Conservation (phyloP, 2,888 invertebrate genomes). For the Noctua janthina region DNA sequence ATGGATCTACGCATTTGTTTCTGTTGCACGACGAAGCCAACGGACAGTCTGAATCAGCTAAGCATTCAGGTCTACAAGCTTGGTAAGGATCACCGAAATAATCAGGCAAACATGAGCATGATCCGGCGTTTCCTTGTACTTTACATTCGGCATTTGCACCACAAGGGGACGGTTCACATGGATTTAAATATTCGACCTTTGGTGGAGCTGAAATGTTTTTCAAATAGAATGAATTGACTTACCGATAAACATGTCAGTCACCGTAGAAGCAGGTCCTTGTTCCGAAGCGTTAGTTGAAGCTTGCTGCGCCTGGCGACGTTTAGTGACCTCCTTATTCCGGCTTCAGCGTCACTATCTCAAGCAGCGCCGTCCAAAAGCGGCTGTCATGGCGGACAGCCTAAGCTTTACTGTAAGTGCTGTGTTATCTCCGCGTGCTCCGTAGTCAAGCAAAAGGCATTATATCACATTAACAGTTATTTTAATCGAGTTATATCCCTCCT, state of each 20-base stretch:
- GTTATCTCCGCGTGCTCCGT: constrained; percentile 90
- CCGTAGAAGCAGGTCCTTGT: constrained; percentile 88
- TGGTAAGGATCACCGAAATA: constrained; percentile 95
- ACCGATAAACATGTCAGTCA: constrained; percentile 82
- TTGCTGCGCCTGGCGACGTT: constrained; percentile 87
- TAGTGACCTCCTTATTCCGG: constrained; percentile 86
- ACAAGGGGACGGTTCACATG: constrained; percentile 92
- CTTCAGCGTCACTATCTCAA: constrained; percentile 85
- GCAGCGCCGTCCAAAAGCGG: constrained; percentile 88
- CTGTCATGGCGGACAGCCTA: constrained; percentile 86
- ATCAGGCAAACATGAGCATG: constrained; percentile 93
- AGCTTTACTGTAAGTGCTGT: constrained; percentile 90
- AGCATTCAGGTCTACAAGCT: constrained; percentile 93
- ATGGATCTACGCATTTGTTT: constrained; percentile 93
- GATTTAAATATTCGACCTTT: constrained; percentile 87
- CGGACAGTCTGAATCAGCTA: constrained; percentile 92
- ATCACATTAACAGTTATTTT: constrained; percentile 85
- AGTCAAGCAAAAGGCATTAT: constrained; percentile 89
- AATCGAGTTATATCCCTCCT: constrained; percentile 84
- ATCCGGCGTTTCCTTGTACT: constrained; percentile 93
- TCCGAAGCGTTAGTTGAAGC: constrained; percentile 91
- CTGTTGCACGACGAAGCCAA: constrained; percentile 91
- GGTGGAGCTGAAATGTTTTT: constrained; percentile 87
- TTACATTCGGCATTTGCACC: constrained; percentile 94
- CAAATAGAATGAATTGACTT: constrained; percentile 82